Evolutionary conservation across 2,797 vertebrate genomes (phyloP).

Genomic region (Macrochelys suwanniensis): DNA sequence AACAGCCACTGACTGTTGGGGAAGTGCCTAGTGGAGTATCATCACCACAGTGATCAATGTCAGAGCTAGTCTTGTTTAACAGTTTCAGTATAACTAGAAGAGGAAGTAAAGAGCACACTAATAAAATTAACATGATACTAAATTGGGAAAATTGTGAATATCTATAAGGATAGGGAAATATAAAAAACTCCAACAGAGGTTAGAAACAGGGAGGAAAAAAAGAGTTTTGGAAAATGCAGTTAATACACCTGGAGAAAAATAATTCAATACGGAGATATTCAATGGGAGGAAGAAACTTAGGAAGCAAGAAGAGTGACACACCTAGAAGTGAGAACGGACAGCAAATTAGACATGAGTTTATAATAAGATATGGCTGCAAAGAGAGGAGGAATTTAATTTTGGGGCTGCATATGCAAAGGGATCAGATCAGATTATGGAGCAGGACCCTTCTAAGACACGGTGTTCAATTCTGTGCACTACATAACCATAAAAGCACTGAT

Average conservation of each 20-base stretch:
- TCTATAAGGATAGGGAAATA: background rate
- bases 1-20: conserved; percentile 49
- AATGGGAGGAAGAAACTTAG: background rate
- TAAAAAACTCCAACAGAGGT: background rate
- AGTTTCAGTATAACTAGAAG: background rate
- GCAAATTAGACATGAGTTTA: background rate
- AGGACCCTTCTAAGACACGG: background rate
- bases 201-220: background rate
- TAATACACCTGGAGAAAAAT: background rate
- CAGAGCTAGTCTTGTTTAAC: conserved; percentile 16
- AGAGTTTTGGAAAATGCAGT: background rate
- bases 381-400: background rate
- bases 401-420: rapidly evolving
- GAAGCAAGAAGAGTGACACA: background rate
- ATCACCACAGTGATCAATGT: conserved; percentile 8
- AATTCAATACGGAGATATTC: background rate
- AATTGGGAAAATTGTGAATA: background rate
- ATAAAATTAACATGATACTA: conserved; percentile 25
- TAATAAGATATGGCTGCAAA: background rate
- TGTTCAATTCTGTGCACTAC: conserved; percentile 4
- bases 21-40: conserved; percentile 50
- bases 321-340: background rate
- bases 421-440: background rate
- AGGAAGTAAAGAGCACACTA: conserved; percentile 10
- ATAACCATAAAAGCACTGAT: background rate